Base-by-base conservation (phyloP, 2,797 vertebrate genomes). In the Ambastaia sidthimunki region DNA sequence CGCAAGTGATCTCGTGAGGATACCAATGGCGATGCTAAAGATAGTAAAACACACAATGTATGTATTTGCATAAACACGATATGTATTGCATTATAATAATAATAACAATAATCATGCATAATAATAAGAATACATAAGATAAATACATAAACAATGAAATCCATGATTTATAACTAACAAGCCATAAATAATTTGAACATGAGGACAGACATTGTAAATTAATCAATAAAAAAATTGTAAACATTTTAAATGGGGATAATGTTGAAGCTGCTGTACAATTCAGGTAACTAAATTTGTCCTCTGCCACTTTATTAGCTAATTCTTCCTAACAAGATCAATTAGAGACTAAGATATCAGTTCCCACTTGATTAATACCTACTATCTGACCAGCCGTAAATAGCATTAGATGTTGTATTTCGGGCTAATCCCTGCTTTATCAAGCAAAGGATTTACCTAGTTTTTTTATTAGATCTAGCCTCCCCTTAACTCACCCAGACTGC, bases 401-500 rank as follows among this genome's bases (percentile, higher is more conserved):
- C 62, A 80, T 48, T 54, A 60, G 59, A 75, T 21, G 34, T 21
- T 23, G 7, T 83, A 83, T 84, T 80, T 81, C 72, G 55, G 74
- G 25, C 48, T 84, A 78, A 84, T 85, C 84, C 57, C 19, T 55
- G 31, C 48, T 78, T 74, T 67, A 63, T 44, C 76, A 67, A 80
- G 75, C 66, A 75, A 72, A 78, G 50, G 80, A 84, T 82, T 84
- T 81, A 82, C 63, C 69, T 76, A 81, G 82, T 82, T 84, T 81
- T 81, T 78, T 70, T 60, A 70, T 69, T 65, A 37, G 69, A 28
- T 69, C 44, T 59, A 31, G 12, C 37, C 6, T 11, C 41, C 28
- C 41, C 41, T 44, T 10, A 1, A 44, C 6, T 76, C 62, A 77
- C 73, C 74, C 78, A 78, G 73, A 60, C 15, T 66, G 80, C 65